phyloP scores from a whole-genome alignment of 2,113 vertebrate genomes.

The Ophiodon elongatus region DNA sequence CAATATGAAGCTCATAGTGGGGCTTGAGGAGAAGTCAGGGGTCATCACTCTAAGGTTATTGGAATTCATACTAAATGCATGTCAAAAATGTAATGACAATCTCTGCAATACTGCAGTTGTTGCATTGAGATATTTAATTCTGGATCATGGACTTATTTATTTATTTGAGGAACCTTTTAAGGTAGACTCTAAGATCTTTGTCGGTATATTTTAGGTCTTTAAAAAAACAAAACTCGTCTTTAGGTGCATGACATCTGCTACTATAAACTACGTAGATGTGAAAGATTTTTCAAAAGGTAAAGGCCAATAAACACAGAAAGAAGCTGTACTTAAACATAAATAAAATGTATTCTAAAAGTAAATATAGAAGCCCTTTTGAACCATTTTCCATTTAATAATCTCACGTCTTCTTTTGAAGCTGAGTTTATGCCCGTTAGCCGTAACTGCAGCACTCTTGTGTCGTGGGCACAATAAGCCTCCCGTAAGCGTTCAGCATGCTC shows the following conservation, averaged over 20 bases:
- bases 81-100: neutral
- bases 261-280: neutral
- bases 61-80: neutral
- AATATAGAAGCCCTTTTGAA: constrained; percentile 23
- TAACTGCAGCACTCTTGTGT: constrained; percentile 59
- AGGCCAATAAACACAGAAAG: neutral
- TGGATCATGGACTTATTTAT: neutral
- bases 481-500: constrained; percentile 45
- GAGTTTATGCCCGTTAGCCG: constrained; percentile 44
- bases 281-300: neutral
- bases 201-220: neutral
- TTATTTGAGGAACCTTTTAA: neutral
- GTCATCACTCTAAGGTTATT: neutral
- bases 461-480: constrained; percentile 62
- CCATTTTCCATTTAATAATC: constrained; percentile 22
- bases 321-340: constrained; percentile 19
- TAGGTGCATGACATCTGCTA: neutral
- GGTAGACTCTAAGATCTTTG: neutral
- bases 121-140: neutral
- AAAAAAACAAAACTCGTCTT: neutral
- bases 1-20: neutral
- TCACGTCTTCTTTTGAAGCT: constrained; percentile 37
- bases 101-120: neutral
- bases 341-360: constrained; percentile 8
- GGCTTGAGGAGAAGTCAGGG: neutral